Evolutionary conservation across 2,113 vertebrate species (phyloP), one percentile per base, ranked within the genome.

Genomic region (Rhagologus leucostigma): DNA sequence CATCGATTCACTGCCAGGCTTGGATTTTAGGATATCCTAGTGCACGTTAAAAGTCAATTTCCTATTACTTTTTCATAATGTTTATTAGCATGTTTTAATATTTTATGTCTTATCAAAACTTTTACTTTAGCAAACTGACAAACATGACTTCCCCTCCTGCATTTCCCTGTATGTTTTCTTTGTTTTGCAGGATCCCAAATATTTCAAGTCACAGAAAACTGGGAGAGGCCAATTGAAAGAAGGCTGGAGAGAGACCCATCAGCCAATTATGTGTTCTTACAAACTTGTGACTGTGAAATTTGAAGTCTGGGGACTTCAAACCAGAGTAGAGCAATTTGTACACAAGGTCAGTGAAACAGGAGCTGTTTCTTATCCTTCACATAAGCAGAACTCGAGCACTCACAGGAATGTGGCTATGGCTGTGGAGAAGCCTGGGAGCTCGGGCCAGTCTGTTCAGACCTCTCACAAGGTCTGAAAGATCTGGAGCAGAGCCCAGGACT

Each of bases 201-300:
- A 98, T 67, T 99, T 99, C 97, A 98, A 98, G 95, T 99, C 99
- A 6, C 98, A 99, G 97, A 99, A 99, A 98, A 99, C 99, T 5
- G 98, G 97, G 16, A 98, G 99, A 56, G 99, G 99, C 30, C 95
- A 98, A 70, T 97, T 99, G 90, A 98, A 98, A 98, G 99, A 99
- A 96, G 99, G 99, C 85, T 99, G 99, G 99, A 98, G 99, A 94
- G 97, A 99, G 20, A 98, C 92, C 11, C 99, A 99, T 67, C 98
- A 99, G 68, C 99, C 99, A 42, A 99, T 99, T 97, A 99, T 99
- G 99, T 99, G 99, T 93, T 99, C 99, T 93, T 99, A 99, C 97
- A 99, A 99, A 97, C 98, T 99, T 87, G 99, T 99, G 97, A 99
- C 99, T 3, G 99, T 99, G 87, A 99, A 99, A 97, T 99, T 99